phyloP scores from a whole-genome alignment of 2,113 vertebrate genomes.

The Ranitomeya variabilis region DNA sequence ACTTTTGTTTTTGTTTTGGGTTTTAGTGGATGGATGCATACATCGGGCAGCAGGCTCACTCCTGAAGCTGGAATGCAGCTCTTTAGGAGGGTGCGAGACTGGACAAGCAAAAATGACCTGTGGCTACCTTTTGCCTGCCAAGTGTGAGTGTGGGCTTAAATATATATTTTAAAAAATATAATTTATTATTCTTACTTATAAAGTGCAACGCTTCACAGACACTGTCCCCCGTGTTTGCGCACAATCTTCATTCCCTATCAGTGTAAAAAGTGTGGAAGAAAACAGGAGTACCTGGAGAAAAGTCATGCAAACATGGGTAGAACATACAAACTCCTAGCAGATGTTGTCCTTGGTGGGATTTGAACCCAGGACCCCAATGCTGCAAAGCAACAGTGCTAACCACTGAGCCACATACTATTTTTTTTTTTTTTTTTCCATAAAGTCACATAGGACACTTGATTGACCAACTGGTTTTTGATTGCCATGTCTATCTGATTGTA shows the following conservation, averaged over 20 bases:
- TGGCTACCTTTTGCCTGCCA: slow-evolving; percentile 84
- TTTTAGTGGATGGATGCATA: slow-evolving; percentile 88
- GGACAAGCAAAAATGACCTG: slow-evolving; percentile 86
- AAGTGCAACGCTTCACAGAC: too few relatives aligned
- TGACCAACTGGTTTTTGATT: not conserved
- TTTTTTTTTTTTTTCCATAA: not conserved
- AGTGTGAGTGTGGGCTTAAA: slow-evolving; percentile 75
- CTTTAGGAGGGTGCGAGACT: slow-evolving; percentile 80
- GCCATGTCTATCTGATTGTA: not conserved
- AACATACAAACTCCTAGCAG: too few relatives aligned
- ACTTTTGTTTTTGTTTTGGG: slow-evolving; percentile 62
- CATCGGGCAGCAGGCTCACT: slow-evolving; percentile 81
- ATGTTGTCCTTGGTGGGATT: too few relatives aligned
- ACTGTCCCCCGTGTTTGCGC: too few relatives aligned
- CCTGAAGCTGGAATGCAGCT: slow-evolving; percentile 81
- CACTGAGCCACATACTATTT: too few relatives aligned
- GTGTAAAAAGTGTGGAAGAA: too few relatives aligned
- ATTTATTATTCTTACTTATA: not conserved
- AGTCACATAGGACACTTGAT: not conserved
- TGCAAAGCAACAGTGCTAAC: too few relatives aligned
- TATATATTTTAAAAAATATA: not conserved
- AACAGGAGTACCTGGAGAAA: too few relatives aligned
- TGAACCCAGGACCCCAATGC: too few relatives aligned
- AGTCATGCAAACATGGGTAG: too few relatives aligned
- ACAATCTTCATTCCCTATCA: too few relatives aligned